Evolutionary conservation across 35 echinoderm and acorn worm genomes (phyloP), one percentile per base, ranked within the genome.

Genomic region (Diadema setosum): DNA sequence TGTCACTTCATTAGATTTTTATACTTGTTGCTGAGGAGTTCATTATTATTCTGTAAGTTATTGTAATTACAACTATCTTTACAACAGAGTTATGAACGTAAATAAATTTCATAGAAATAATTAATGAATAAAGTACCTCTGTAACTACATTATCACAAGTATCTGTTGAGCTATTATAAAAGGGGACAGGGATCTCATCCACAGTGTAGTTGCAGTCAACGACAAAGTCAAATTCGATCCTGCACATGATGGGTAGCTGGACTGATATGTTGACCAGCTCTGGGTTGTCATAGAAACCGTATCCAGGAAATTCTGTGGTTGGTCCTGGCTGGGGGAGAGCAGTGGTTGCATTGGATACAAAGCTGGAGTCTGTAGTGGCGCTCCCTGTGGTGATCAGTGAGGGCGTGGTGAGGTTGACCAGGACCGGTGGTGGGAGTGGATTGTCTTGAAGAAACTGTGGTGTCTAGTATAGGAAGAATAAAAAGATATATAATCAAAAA

Each of bases 111-210:
- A n/a, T n/a, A n/a, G n/a, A n/a, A n/a, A n/a, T n/a, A n/a, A n/a
- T n/a, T n/a, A n/a, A n/a, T n/a, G n/a, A n/a, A n/a, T n/a, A n/a
- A n/a, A n/a, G n/a, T n/a, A 96, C 94, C 90, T 96, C 43, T 25
- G 81, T 34, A 15, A 94, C 60, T 6, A 93, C 87, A 81, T 94
- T 88, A 15, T 88, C 70, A 39, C 95, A 98, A 14, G 70, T 91
- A 55, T 35, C 86, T 16, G 69, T 55, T 41, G 75, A 73, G 0
- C 15, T 24, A 81, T 94, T 87, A 81, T 91, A 91, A 3, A 39
- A 23, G 61, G 95, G 95, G 5, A 58, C 45, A n/a, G 91, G 95
- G 8, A 98, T 23, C 14, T 83, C 80, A 3, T 81, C 85, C 49
- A 20, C 88, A 52, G 42, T 78, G n/a, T 1, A 78, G 40, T 78